Evolutionary conservation across 2,797 vertebrate genomes (phyloP), one percentile per base, ranked within the genome.

Genomic region (Falco berigora): DNA sequence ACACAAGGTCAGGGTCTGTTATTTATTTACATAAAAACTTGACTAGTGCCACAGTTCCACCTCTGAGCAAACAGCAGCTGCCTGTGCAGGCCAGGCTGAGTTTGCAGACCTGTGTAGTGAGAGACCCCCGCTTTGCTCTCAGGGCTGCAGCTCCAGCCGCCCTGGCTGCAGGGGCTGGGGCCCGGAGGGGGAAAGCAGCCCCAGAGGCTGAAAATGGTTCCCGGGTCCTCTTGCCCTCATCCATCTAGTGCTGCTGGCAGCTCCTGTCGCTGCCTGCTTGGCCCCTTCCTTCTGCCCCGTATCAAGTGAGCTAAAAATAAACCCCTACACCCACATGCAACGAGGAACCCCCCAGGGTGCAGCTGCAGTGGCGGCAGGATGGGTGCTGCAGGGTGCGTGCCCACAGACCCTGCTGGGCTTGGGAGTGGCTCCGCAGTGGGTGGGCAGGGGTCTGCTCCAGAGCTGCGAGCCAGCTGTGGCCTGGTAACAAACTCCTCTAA

Each of bases 1-100:
- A 71, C 28, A 14, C 4, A 0, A 6, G 3, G 34, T 78, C 72
- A 78, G 96, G 96, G 82, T 94, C 79, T 81, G 69, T 90, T 84
- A 72, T 96, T 96, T 97, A 97, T 96, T 96, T 96, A 90, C 92
- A 78, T 90, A 93, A 92, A 93, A 95, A 90, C 66, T 10, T 10
- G 89, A 93, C 53, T 59, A 64, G 69, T 80, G 92, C 92, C 79
- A 90, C 79, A 15, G 58, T 92, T 94, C 76, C 58, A 82, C 40
- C 73, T 52, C 88, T 61, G 76, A 83, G 88, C 93, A 94, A 76
- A 85, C 74, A 74, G 67, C 87, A 93, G 91, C 58, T 28, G 58
- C 85, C 62, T 9, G 66, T 8, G 66, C 73, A 52, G 95, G 64
- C 58, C 12, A 3, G 47, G 76, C 86, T 32, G 8, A 22, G 50